Evolutionary conservation across 2,113 vertebrate species (phyloP), one percentile per base, ranked within the genome.

Genomic region (Mustelus asterias): DNA sequence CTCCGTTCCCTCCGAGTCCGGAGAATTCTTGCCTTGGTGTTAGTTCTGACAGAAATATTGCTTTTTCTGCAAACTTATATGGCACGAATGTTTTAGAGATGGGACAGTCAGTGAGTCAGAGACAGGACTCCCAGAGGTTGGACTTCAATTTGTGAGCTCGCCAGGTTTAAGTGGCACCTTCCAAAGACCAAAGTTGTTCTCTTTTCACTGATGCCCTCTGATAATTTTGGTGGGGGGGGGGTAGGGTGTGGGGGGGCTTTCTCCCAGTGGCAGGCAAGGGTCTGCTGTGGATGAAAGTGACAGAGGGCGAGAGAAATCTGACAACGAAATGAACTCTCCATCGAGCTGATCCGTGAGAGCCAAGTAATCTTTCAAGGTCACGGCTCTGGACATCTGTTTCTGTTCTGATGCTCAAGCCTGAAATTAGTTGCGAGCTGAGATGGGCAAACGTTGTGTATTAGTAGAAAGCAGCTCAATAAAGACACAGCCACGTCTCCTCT

Each of bases 381-480:
- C 7, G n/a, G 3, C 18, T 65, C n/a, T 18, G 37, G n/a, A 65
- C 89, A 65, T 93, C n/a, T 93, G 89, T 93, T 93, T 93, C 89
- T 67, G 60, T 16, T 93, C 89, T 10, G 89, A 22, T 20, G 60
- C 37, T n/a, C 89, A 22, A 24, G 33, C 60, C 89, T 22, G 33
- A 65, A 93, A 67, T 93, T 65, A 93, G 60, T 93, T 37, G 20
- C 2, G 63, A 41, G 60, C 33, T 93, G 89, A 60, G n/a, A 60
- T 90, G 88, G 16, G 54, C 54, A 33, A 76, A 90, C 54, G 2
- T 1, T 63, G 58, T 33, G 89, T 18, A 3, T 93, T 93, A 65
- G 60, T 58, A 24, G 60, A 93, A 18, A n/a, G 58, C 89, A 92
- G 58, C 89, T 65, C 33, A 63, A 92, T 92, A 92, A 92, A 92